Conservation (phyloP, 2,113 vertebrate species). For the Salvator merianae region DNA sequence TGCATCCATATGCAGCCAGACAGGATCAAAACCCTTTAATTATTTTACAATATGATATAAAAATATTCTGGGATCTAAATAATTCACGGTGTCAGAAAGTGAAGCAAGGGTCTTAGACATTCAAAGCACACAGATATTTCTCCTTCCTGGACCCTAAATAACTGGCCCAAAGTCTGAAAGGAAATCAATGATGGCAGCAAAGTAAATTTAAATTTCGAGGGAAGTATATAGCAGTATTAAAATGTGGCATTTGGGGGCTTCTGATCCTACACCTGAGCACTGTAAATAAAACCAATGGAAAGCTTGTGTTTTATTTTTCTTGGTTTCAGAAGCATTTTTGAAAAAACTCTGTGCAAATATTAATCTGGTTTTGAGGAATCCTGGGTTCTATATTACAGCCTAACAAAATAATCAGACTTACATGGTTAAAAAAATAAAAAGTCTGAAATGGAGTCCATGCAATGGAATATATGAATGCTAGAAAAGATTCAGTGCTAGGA, state of each 20-base stretch:
- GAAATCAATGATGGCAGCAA: neutral
- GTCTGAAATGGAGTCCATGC: neutral
- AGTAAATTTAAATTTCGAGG: neutral
- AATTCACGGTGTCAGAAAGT: neutral
- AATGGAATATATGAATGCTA: neutral
- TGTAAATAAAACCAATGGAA: accelerated
- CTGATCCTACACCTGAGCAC: neutral
- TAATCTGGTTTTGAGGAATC: neutral
- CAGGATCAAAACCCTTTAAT: too few relatives aligned
- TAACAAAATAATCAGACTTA: conserved; percentile 42
- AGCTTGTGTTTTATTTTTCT: neutral
- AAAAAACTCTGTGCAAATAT: neutral
- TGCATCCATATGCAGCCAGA: too few relatives aligned
- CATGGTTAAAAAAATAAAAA: neutral
- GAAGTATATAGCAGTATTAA: neutral
- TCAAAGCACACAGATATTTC: neutral
- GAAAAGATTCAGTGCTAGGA: neutral
- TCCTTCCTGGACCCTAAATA: neutral
- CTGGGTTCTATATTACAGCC: conserved; percentile 25
- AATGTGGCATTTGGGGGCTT: conserved; percentile 5
- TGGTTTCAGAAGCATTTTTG: neutral
- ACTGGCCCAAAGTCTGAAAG: neutral
- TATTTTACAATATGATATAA: neutral
- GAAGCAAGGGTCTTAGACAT: neutral
- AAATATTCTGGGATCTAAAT: neutral